Conservation (phyloP, 1,140 invertebrate species). For the Lordiphosa mommai region DNA sequence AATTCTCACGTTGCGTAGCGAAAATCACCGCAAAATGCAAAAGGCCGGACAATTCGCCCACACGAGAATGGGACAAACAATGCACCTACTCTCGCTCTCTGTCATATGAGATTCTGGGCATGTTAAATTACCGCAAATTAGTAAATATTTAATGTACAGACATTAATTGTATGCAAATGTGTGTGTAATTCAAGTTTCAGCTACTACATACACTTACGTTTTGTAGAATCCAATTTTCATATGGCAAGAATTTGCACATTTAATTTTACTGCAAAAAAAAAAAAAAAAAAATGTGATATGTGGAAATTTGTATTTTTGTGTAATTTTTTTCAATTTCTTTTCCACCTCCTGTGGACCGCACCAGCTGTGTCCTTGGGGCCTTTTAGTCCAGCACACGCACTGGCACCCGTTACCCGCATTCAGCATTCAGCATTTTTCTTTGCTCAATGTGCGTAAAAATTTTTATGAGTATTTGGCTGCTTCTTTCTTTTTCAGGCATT, state of each 20-base stretch:
- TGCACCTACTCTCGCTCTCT: slow-evolving; percentile 15
- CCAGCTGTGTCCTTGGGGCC: slow-evolving; percentile 42
- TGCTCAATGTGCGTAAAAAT: slow-evolving; percentile 72
- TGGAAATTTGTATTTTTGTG: slow-evolving; percentile 26
- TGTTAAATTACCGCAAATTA: slow-evolving; percentile 66
- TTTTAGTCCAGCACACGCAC: slow-evolving; percentile 24
- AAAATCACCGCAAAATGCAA: slow-evolving; percentile 51
- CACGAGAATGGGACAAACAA: background rate
- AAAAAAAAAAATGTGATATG: slow-evolving; percentile 15
- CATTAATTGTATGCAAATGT: slow-evolving; percentile 75
- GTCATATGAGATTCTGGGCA: slow-evolving; percentile 18
- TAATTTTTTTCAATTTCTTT: slow-evolving; percentile 33
- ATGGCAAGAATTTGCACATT: slow-evolving; percentile 42
- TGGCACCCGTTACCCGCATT: slow-evolving; percentile 10
- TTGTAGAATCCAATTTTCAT: slow-evolving; percentile 2
- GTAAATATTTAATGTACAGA: slow-evolving; percentile 70
- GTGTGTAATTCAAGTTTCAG: background rate
- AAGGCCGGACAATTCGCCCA: slow-evolving; percentile 19
- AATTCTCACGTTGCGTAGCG: slow-evolving; percentile 44
- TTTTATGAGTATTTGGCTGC: slow-evolving; percentile 65
- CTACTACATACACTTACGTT: background rate
- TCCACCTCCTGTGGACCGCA: background rate
- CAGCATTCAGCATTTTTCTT: slow-evolving; percentile 9
- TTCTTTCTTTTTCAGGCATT: slow-evolving; percentile 34
- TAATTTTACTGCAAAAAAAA: slow-evolving; percentile 62